Evolutionary conservation across 2,888 invertebrate genomes (phyloP).

Genomic region (Trissolcus japonicus): DNA sequence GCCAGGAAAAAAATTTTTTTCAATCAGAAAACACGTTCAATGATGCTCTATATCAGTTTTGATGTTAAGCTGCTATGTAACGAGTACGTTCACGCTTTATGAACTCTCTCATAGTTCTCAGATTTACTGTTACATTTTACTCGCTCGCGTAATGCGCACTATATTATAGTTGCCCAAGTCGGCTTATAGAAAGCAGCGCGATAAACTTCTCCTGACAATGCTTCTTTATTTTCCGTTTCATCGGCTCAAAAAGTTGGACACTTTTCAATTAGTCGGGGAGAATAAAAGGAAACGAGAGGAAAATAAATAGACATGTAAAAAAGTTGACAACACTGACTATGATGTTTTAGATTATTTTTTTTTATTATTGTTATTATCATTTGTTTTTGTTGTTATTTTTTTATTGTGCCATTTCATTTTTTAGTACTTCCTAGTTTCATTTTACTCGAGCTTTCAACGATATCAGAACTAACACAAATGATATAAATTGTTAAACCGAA

Average conservation of each 20-base stretch:
- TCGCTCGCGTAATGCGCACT: conserved; percentile 15
- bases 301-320: background rate
- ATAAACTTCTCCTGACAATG: conserved; percentile 5
- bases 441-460: background rate
- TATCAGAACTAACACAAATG: too few species aligned
- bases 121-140: conserved; percentile 38
- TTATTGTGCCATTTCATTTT: background rate
- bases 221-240: background rate
- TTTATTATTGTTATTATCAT: background rate
- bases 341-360: background rate
- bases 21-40: conserved; percentile 4
- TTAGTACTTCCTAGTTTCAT: conserved; percentile 5
- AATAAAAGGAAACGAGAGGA: background rate
- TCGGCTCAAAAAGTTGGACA: conserved; percentile 2
- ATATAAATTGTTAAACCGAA: too few species aligned
- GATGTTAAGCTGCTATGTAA: conserved; percentile 19
- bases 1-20: background rate
- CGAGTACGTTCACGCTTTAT: conserved; percentile 29
- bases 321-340: background rate
- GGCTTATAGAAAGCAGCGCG: conserved; percentile 12
- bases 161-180: conserved; percentile 13
- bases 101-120: conserved; percentile 21
- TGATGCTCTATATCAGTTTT: conserved; percentile 5
- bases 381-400: background rate
- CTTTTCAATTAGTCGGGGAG: conserved; percentile 5